These are phyloP conservation scores for Nemoura dubitans DNA, from an alignment of 2,888 invertebrate genomes.

Conservation along the genomic window DNA sequence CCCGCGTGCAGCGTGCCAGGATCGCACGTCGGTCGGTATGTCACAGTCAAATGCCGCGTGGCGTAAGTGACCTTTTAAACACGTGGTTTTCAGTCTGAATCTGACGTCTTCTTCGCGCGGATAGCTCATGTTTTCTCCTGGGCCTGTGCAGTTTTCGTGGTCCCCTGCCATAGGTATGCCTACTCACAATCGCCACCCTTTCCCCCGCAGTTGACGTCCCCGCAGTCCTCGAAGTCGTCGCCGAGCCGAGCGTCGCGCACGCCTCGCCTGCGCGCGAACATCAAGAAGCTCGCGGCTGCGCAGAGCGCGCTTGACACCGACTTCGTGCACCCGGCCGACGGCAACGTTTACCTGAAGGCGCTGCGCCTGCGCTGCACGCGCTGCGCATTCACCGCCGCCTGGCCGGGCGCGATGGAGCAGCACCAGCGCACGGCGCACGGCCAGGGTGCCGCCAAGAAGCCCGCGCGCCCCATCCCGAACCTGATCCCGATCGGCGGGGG, in stretches of 20 bases:
- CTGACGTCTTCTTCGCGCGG: no score
- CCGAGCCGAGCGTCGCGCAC: neutral
- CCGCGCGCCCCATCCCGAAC: constrained; percentile 75
- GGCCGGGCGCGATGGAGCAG: constrained; percentile 63
- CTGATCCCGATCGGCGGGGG: constrained; percentile 71
- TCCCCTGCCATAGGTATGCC: no score
- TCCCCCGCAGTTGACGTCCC: no score
- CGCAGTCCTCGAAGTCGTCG: neutral
- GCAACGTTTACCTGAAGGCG: constrained; percentile 55
- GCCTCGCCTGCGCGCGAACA: neutral
- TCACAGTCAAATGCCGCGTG: no score
- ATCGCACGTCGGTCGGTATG: no score
- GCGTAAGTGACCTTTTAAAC: no score
- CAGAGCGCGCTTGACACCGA: constrained; percentile 47
- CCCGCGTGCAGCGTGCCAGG: no score
- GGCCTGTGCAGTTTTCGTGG: no score
- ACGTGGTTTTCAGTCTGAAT: no score
- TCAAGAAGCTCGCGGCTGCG: neutral
- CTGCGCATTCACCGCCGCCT: constrained; percentile 52
- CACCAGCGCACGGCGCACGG: constrained; percentile 64
- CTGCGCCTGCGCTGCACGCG: constrained; percentile 53
- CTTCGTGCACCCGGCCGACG: constrained; percentile 52
- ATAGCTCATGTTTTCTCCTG: no score
- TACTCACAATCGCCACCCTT: no score
- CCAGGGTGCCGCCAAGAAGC: constrained; percentile 56